Base-by-base conservation (phyloP, 1,140 invertebrate genomes). In the Rhyzopertha dominica region DNA sequence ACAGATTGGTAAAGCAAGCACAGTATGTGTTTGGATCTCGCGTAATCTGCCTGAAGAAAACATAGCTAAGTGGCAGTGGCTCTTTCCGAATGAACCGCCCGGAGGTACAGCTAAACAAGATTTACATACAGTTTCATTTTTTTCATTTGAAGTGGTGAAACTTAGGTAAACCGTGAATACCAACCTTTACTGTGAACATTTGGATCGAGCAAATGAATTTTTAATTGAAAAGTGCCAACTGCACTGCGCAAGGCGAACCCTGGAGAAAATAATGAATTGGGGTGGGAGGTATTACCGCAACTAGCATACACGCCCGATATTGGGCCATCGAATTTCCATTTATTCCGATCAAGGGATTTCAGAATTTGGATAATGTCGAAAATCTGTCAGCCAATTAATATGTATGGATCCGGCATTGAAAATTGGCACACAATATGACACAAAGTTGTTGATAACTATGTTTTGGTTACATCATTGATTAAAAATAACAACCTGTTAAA, bases 101-200 rank as follows among this genome's bases (percentile, higher is more conserved):
- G n/a, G n/a, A n/a, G n/a, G n/a, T n/a, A n/a, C n/a, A n/a, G n/a
- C n/a, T n/a, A n/a, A n/a, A n/a, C n/a, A n/a, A n/a, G n/a, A n/a
- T n/a, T n/a, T n/a, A n/a, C n/a, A n/a, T n/a, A n/a, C n/a, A n/a
- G n/a, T n/a, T n/a, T n/a, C n/a, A n/a, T n/a, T n/a, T n/a, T n/a
- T n/a, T n/a, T n/a, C n/a, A n/a, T n/a, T n/a, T 31, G 34, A 36
- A 36, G 34, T 17, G 34, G 9, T 35, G 18, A 35, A 43, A 43
- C 40, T 29, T 43, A 20, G 28, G 19, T 29, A 43, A 34, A 10
- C 40, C n/a, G 19, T 35, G 7, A 43, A 18, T 28, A 16, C 40
- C 18, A 29, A 43, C n/a, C 20, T 43, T 13, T 43, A 35, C 29
- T 43, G 40, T 34, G 19, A 34, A 20, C 26, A 43, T 20, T 43